Percentiles rank a stretch among this genome's conserved stretches.
Conservation (phyloP, 35 echinoderm and acorn worm species). For the Anneissia japonica region DNA sequence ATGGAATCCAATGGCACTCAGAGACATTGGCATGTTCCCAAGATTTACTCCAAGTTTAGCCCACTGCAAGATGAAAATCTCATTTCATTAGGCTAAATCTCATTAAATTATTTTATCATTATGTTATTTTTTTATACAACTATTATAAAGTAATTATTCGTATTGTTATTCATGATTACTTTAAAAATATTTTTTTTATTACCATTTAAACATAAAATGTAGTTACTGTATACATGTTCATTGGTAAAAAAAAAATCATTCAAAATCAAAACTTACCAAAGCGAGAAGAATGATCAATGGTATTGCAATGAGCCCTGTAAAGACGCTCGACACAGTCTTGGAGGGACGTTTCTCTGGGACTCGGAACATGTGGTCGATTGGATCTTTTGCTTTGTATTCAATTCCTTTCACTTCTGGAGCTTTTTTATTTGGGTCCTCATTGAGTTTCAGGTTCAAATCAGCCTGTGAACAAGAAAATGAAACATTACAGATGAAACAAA, state of each 20-base stretch:
- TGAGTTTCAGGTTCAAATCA: slow-evolving; percentile 74
- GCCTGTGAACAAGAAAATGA: slow-evolving; percentile 23
- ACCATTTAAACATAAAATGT: too few species aligned
- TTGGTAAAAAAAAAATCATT: not conserved
- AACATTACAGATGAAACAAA: not conserved
- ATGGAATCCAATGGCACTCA: slow-evolving; percentile 88
- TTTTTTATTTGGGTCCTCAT: slow-evolving; percentile 38
- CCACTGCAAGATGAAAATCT: slow-evolving; percentile 59
- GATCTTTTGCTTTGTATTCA: slow-evolving; percentile 58
- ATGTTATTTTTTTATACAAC: too few species aligned
- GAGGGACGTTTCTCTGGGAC: slow-evolving; percentile 82
- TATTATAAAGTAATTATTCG: too few species aligned
- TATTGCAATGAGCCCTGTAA: slow-evolving; percentile 62
- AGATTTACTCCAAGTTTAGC: slow-evolving; percentile 81
- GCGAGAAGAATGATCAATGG: slow-evolving; percentile 62
- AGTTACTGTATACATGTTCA: not conserved
- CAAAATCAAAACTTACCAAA: slow-evolving; percentile 46
- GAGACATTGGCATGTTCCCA: slow-evolving; percentile 57
- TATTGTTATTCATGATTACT: too few species aligned
- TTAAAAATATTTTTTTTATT: too few species aligned
- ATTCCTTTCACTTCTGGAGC: slow-evolving; percentile 10
- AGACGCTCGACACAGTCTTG: slow-evolving; percentile 57
- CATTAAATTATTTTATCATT: too few species aligned
- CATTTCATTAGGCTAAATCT: too few species aligned
- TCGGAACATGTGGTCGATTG: slow-evolving; percentile 93